A percentile compares a stretch with the other conserved stretches of the same genome.
These are phyloP conservation scores for Engraulis encrasicolus DNA, from an alignment of 2,113 vertebrate genomes.

Conservation along the genomic window DNA sequence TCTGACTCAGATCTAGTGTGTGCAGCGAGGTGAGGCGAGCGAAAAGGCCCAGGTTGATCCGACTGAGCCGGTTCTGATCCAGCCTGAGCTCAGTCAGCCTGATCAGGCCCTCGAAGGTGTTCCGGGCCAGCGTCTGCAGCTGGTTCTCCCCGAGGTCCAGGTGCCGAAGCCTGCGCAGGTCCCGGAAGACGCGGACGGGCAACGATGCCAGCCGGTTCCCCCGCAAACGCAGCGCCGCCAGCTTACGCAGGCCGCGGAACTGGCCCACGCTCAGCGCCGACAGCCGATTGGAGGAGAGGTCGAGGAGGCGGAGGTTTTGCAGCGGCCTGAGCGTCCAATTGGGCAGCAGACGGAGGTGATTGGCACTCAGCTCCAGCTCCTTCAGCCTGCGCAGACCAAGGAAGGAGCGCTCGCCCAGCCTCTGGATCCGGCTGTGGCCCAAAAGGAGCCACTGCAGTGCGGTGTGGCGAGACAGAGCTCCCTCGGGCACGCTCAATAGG, in stretches of 20 bases:
- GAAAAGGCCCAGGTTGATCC: constrained; percentile 12
- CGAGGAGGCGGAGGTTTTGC: background rate
- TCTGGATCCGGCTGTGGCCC: background rate
- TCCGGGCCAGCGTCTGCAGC: background rate
- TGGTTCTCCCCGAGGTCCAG: background rate
- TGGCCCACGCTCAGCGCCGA: background rate
- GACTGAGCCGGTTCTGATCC: background rate
- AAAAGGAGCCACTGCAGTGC: background rate
- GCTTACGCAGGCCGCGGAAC: background rate
- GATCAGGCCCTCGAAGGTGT: background rate
- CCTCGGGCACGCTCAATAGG: background rate
- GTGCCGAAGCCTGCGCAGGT: background rate
- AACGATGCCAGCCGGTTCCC: background rate
- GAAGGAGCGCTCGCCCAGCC: background rate
- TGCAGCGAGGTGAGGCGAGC: background rate
- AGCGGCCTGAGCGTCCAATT: background rate
- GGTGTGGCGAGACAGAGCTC: background rate
- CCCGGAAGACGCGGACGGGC: background rate
- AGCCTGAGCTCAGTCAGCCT: background rate
- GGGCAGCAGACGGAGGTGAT: background rate
- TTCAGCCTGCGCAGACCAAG: background rate
- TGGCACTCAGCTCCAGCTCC: constrained; percentile 7
- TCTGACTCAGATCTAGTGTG: background rate
- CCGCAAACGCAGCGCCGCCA: background rate
- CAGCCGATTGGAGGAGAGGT: background rate